Percentiles rank a stretch among this genome's conserved stretches.
These are phyloP conservation scores for Tetramorium simillimum DNA, from an alignment of 1,140 invertebrate species.

Conservation along the genomic window DNA sequence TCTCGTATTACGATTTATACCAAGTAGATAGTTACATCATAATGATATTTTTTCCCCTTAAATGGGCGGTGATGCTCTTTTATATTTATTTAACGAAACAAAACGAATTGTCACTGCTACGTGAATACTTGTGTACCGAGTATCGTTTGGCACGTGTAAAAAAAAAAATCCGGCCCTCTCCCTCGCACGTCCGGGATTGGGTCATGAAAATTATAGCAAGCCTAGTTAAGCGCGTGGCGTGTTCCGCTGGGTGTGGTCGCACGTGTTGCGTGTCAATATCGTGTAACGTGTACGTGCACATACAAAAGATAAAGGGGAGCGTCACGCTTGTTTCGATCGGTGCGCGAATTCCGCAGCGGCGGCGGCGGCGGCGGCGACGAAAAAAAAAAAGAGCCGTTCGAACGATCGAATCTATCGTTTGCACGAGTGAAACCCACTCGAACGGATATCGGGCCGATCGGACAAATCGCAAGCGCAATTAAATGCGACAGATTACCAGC, in stretches of 20 bases:
- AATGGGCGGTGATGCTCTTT: background rate
- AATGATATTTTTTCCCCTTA: background rate
- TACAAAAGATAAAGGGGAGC: slow-evolving; percentile 43
- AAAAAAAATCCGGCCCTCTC: background rate
- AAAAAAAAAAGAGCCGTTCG: background rate
- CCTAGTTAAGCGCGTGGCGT: background rate
- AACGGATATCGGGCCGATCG: background rate
- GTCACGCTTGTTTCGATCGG: slow-evolving; percentile 42
- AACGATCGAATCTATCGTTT: background rate
- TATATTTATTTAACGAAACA: background rate
- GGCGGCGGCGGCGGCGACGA: background rate
- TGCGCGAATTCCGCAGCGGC: slow-evolving; percentile 10
- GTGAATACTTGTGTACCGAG: background rate
- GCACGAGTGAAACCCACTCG: background rate
- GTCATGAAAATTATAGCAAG: slow-evolving; percentile 45
- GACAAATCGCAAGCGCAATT: slow-evolving; percentile 22
- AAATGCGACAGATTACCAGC: background rate
- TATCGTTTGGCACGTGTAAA: background rate
- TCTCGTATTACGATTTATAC: background rate
- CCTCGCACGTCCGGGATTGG: slow-evolving; percentile 9
- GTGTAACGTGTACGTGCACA: background rate
- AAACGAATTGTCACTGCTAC: background rate
- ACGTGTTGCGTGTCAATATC: slow-evolving; percentile 61
- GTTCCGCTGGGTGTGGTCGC: slow-evolving; percentile 50
- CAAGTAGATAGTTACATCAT: background rate